A percentile compares a stretch with the other conserved stretches of the same genome.
phyloP scores from a whole-genome alignment of 2,797 vertebrate genomes.

The Rhynchotus rufescens region DNA sequence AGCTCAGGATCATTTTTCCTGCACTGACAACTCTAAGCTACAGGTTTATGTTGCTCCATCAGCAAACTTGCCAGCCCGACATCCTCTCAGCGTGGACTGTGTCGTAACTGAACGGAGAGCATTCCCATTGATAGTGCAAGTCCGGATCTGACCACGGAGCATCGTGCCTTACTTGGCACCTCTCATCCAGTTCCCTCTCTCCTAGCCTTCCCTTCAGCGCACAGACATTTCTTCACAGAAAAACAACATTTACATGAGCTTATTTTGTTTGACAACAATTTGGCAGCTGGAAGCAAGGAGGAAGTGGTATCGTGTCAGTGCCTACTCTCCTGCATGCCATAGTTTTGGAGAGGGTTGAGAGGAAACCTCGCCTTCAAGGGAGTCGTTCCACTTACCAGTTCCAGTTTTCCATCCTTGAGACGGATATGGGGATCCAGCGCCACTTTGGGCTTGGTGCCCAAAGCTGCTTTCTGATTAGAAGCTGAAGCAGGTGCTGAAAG shows the following conservation, averaged over 20 bases:
- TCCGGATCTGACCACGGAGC: not conserved
- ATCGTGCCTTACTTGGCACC: not conserved
- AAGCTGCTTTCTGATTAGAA: conserved; percentile 64
- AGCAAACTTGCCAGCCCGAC: not conserved
- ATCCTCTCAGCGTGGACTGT: not conserved
- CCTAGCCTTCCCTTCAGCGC: not conserved
- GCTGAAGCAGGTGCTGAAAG: conserved; percentile 63
- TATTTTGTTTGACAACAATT: not conserved
- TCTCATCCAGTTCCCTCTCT: not conserved
- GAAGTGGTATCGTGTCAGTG: too few species aligned
- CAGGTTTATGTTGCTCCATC: not conserved
- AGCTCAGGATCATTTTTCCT: not conserved
- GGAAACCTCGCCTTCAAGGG: not conserved
- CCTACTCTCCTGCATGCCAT: not conserved
- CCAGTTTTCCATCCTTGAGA: conserved; percentile 89
- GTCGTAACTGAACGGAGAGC: not conserved
- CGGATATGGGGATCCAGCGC: conserved; percentile 89
- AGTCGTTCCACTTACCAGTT: conserved; percentile 82
- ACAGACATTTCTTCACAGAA: not conserved
- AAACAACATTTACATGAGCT: not conserved
- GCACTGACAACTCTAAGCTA: not conserved
- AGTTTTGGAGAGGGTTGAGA: not conserved
- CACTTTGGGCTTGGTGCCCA: conserved; percentile 85
- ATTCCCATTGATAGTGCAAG: not conserved
- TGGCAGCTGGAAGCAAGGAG: not conserved